Percentiles rank a stretch among this genome's conserved stretches.
Conservation (phyloP, 2,888 invertebrate species). For the Pinctada fucata region DNA sequence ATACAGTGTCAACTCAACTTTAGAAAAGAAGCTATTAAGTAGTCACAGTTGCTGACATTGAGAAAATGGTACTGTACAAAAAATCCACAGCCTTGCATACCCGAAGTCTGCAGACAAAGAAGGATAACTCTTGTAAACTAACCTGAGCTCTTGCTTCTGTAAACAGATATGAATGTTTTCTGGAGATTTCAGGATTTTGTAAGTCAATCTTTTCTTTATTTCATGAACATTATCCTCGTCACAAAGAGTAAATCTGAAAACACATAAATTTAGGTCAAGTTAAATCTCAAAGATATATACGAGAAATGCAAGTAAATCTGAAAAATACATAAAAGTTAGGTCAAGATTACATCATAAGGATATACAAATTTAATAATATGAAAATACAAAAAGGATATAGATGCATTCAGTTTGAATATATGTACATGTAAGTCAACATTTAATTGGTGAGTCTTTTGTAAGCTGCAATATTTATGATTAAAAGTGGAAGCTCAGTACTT, state of each 20-base stretch:
- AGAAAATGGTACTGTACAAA: too few relatives aligned
- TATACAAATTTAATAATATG: neutral
- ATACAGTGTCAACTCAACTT: neutral
- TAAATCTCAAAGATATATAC: too few relatives aligned
- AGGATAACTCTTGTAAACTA: neutral
- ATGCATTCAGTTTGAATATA: too few relatives aligned
- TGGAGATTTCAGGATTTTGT: constrained; percentile 60
- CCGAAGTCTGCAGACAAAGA: too few relatives aligned
- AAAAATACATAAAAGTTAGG: too few relatives aligned
- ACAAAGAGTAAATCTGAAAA: constrained; percentile 51
- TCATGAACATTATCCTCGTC: constrained; percentile 51
- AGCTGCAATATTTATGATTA: neutral
- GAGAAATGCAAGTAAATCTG: too few relatives aligned
- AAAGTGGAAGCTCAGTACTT: too few relatives aligned
- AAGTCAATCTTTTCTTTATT: constrained; percentile 56
- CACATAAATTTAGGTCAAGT: too few relatives aligned
- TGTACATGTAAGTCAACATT: too few relatives aligned
- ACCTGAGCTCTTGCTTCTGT: constrained; percentile 33
- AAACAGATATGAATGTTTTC: constrained; percentile 53
- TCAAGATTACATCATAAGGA: neutral
- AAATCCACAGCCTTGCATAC: too few relatives aligned
- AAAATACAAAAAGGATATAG: neutral
- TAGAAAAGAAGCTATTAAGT: neutral
- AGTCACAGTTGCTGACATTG: too few relatives aligned
- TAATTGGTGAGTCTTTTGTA: neutral